Base-by-base conservation (phyloP, 2,797 vertebrate genomes). In the Moxostoma hubbsi region DNA sequence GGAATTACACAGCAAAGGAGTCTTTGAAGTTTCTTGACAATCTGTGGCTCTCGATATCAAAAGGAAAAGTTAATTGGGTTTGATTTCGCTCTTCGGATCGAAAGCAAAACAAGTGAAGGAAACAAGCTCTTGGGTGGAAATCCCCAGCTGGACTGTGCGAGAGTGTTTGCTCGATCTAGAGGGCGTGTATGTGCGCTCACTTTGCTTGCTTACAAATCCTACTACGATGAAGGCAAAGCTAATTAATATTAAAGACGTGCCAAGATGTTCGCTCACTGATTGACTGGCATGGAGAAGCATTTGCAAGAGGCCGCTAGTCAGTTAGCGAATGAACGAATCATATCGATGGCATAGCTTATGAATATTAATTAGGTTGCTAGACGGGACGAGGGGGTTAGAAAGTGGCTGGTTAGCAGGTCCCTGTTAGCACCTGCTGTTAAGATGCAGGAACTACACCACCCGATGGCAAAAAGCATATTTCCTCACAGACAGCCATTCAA, bases 31-130 rank as follows among this genome's bases (percentile, higher is more conserved):
- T 49, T 53, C 18, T 65, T 46, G 71, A 74, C 70, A 77, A 67
- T 84, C 50, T 79, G 70, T 64, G 47, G 64, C 46, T 12, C 87
- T 86, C 88, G 88, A 92, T 91, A 95, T 86, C 88, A 94, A 94
- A 95, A 94, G 91, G 91, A 94, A 95, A 95, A 93, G 91, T 93
- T 89, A 91, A 90, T 88, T 87, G 77, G 91, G 91, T 89, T 87
- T 90, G 87, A 94, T 93, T 92, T 90, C 88, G 86, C 47, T 84
- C 87, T 85, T 90, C 94, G 97, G 97, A 98, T 90, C 96, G 97
- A 98, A 98, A 98, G 96, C 96, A 97, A 98, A 98, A 98, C 96
- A 97, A 96, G 92, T 88, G 86, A 88, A 93, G 93, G 93, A 93
- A 94, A 90, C 90, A 89, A 79, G 83, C 88, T 87, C 88, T 86